Percentiles rank a stretch among this genome's conserved stretches.
phyloP scores from a whole-genome alignment of 2,797 vertebrate species.

The Natrix natrix region DNA sequence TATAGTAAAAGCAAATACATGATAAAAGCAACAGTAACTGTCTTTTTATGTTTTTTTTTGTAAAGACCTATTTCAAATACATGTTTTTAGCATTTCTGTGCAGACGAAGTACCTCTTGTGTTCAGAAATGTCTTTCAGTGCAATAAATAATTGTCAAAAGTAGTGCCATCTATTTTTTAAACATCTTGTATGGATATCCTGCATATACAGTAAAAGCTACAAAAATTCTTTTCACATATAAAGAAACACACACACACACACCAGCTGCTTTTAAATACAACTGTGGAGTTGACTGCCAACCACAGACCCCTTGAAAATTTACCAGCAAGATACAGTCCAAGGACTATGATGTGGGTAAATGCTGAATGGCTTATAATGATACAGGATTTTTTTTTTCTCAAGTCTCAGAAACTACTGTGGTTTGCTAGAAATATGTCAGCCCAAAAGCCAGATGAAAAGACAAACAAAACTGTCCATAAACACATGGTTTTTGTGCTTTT shows the following conservation, averaged over 20 bases:
- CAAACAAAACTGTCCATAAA: conserved; percentile 46
- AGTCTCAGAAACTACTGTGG: conserved; percentile 54
- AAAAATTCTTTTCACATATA: background rate
- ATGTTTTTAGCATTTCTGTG: background rate
- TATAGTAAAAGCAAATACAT: background rate
- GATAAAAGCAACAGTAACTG: background rate
- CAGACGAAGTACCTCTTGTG: background rate
- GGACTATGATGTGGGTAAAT: conserved; percentile 58
- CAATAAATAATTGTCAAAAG: conserved; percentile 40
- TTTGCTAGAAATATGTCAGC: conserved; percentile 56
- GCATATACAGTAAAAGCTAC: conserved; percentile 6
- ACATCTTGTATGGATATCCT: conserved; percentile 5
- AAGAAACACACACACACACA: background rate
- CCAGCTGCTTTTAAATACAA: conserved; percentile 47
- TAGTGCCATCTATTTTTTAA: conserved; percentile 8
- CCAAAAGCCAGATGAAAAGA: conserved; percentile 49
- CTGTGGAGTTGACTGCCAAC: conserved; percentile 54
- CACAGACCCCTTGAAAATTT: conserved; percentile 46
- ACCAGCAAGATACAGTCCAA: conserved; percentile 44
- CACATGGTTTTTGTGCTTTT: conserved; percentile 46
- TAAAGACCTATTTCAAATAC: background rate
- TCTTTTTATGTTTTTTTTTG: background rate
- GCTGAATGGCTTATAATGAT: conserved; percentile 53
- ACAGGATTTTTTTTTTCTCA: background rate
- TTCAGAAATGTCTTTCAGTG: conserved; percentile 5